Evolutionary conservation across 2,888 invertebrate species (phyloP), one percentile per base, ranked within the genome.

Genomic region (Eudemis profundana): DNA sequence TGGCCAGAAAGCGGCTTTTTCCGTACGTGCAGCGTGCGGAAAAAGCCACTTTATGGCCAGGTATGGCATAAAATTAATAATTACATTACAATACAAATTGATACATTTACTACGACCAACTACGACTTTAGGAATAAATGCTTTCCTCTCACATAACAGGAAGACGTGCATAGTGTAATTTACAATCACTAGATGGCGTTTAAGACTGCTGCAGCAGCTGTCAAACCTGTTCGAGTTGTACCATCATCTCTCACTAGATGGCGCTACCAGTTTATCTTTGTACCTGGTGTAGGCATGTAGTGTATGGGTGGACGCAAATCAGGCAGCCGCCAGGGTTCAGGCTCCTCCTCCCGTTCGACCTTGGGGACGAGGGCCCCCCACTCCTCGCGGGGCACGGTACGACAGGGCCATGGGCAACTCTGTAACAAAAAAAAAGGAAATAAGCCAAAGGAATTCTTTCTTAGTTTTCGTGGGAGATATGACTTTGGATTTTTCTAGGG

Each of bases 311-410:
- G 90, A 10, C 90, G 83, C 21, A 92, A 75, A 70, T 89, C 87
- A 0, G 91, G 91, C 57, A 91, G 78, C 21, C 91, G 78, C 90
- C 91, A 90, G n/a, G 90, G 90, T 64, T 91, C 90, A 1, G 82
- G 72, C 1, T 82, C 77, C 49, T 90, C 90, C 1, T 83, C 83
- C 0, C 90, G 74, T 68, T 90, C 92, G 49, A 89, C 81, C 70
- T 89, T 91, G 23, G 90, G 92, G 67, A 91, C 91, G 61, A 91
- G 80, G 0, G 79, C 78, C 12, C 79, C 83, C 91, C 90, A 86
- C 19, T 89, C 87, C 3, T 86, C 87, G 0, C 85, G 78, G 5
- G 86, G 76, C 0, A 79, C 79, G 19, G 77, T 78, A 62, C 85
- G 87, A 62, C 87, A 88, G 0, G 90, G 85, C 91, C 91, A 91